A percentile compares a stretch with the other conserved stretches of the same genome.
phyloP scores from a whole-genome alignment of 1,140 invertebrate species.

The Drosophila melanogaster region Release_6_plus_ISO1_MT NT_037436.4:3460501-3461000 shows the following conservation, averaged over 20 bases:
- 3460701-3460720: background rate
- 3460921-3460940: background rate
- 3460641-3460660: background rate
- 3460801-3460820: background rate
- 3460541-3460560: constrained; percentile 13
- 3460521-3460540: constrained; percentile 15
- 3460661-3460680: background rate
- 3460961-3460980: constrained; percentile 4
- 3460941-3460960: background rate
- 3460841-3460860: background rate
- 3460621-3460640: background rate
- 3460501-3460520: constrained; percentile 27
- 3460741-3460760: constrained; percentile 17
- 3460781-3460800: constrained; percentile 9
- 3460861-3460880: background rate
- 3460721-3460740: constrained; percentile 11
- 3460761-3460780: constrained; percentile 1
- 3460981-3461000: background rate
- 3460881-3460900: background rate
- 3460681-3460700: background rate
- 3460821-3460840: background rate
- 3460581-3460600: background rate
- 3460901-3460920: background rate
- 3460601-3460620: background rate
- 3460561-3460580: background rate